Evolutionary conservation across 2,113 vertebrate genomes (phyloP).

Genomic region (Actenoides hombroni): DNA sequence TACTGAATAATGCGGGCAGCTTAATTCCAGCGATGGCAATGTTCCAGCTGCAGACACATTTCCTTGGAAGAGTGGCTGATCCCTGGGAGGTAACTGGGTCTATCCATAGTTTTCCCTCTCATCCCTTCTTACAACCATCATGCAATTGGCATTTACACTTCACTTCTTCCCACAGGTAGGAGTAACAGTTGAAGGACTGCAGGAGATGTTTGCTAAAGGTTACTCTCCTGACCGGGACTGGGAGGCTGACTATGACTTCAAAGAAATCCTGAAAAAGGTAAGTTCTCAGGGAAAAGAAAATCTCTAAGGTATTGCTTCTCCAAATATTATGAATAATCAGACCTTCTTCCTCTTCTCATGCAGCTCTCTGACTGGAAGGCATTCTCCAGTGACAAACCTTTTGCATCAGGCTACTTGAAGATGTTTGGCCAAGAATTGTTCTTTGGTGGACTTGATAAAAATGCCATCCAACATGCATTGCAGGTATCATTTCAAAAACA

Average conservation of each 20-base stretch:
- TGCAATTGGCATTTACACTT: neutral
- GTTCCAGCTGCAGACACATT: slow-evolving; percentile 6
- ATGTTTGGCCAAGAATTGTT: slow-evolving; percentile 63
- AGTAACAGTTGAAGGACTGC: slow-evolving; percentile 30
- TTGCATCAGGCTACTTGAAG: slow-evolving; percentile 42
- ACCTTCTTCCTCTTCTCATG: neutral
- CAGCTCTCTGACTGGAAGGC: slow-evolving; percentile 66
- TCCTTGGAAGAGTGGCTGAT: slow-evolving; percentile 51
- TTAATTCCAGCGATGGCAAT: slow-evolving; percentile 11
- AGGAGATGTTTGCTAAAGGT: slow-evolving; percentile 31
- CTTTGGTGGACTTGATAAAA: slow-evolving; percentile 29
- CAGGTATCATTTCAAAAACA: slow-evolving; percentile 55
- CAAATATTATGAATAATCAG: neutral
- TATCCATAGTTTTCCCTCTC: neutral
- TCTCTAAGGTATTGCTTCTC: neutral
- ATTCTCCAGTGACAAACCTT: slow-evolving; percentile 31
- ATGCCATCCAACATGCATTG: slow-evolving; percentile 23
- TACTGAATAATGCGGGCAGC: slow-evolving; percentile 33
- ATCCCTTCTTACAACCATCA: neutral
- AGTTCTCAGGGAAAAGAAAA: neutral
- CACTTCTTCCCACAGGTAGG: slow-evolving; percentile 49
- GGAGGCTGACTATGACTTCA: neutral
- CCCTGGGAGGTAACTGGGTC: slow-evolving; percentile 46
- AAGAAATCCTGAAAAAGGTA: slow-evolving; percentile 51
- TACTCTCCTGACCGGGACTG: neutral